Evolutionary conservation across 2,888 invertebrate genomes (phyloP).

Genomic region (Cancer borealis): DNA sequence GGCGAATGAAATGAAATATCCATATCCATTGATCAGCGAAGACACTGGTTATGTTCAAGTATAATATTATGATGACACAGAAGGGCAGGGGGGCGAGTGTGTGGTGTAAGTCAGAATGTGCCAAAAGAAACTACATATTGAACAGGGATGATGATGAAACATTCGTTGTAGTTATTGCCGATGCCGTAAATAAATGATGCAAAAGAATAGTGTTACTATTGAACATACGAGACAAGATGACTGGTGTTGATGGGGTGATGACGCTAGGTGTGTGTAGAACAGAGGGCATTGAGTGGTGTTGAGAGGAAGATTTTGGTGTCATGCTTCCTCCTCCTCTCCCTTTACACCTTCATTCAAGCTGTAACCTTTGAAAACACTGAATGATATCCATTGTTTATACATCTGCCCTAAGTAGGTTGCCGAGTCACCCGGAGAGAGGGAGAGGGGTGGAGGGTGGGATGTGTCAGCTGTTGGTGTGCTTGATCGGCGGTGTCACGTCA

Average conservation of each 20-base stretch:
- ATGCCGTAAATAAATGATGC: too few relatives aligned
- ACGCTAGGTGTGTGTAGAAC: background rate
- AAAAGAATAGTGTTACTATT: too few relatives aligned
- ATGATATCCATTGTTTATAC: constrained; percentile 34
- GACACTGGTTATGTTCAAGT: too few relatives aligned
- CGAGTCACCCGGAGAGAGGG: constrained; percentile 25
- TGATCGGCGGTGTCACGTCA: background rate
- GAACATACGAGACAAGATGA: background rate
- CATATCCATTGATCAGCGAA: too few relatives aligned
- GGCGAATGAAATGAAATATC: too few relatives aligned
- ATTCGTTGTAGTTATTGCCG: too few relatives aligned
- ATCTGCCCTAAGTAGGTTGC: constrained; percentile 29
- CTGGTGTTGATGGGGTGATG: background rate
- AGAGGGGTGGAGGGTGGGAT: background rate
- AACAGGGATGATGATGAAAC: too few relatives aligned
- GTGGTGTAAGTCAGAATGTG: too few relatives aligned
- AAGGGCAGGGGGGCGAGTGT: too few relatives aligned
- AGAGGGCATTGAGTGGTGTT: background rate
- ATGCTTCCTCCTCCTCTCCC: background rate
- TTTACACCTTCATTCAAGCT: constrained; percentile 3
- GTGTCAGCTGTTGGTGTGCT: background rate
- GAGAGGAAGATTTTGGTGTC: background rate
- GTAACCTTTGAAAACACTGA: constrained; percentile 5
- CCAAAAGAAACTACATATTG: too few relatives aligned
- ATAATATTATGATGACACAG: too few relatives aligned